Evolutionary conservation across 2,113 vertebrate species (phyloP), one percentile per base, ranked within the genome.

Genomic region (Gavialis gangeticus): DNA sequence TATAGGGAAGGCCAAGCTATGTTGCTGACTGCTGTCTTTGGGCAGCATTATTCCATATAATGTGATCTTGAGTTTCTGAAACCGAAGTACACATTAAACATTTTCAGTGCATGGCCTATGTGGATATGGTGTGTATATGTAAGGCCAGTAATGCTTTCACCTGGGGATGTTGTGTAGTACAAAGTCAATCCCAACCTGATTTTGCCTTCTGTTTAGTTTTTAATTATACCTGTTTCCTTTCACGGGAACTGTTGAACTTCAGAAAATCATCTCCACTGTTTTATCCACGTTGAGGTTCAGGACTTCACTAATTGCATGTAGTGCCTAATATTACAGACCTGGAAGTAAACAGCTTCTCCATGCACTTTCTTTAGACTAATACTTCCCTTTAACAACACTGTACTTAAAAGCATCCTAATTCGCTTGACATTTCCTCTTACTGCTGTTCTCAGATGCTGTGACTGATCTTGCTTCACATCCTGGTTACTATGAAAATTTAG

Each of bases 401-500:
- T n/a, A 12, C 15, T 63, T 37, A 30, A 37, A 16, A 2, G 81
- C 2, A 0, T 18, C 30, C 46, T 77, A 37, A 87, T 27, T 66
- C 2, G 0, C 15, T 77, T 34, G n/a, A 12, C 0, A 56, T 63
- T 81, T 82, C 25, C 69, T 76, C 28, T 93, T 55, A 12, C 25
- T 2, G n/a, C 66, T 87, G 34, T 88, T 15, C 21, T 21, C 95
- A 99, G 99, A 99, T 0, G 98, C 99, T 0, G 95, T 97, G 27
- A 99, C 99, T 0, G 99, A 99, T 66, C 97, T 99, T 0, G 97
- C 97, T 30, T 95, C 97, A 0, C 98, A 99, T 54, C 98, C 98
- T 0, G 98, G 98, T 16, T 99, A 99, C 95, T 99, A 99, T 5
- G 2, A 96, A 0, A 92, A 93, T 4, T 95, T 99, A 97, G 98